A percentile compares a stretch with the other conserved stretches of the same genome.
These are phyloP conservation scores for Morpho helenor DNA, from an alignment of 2,888 invertebrate species.

Conservation along the genomic window DNA sequence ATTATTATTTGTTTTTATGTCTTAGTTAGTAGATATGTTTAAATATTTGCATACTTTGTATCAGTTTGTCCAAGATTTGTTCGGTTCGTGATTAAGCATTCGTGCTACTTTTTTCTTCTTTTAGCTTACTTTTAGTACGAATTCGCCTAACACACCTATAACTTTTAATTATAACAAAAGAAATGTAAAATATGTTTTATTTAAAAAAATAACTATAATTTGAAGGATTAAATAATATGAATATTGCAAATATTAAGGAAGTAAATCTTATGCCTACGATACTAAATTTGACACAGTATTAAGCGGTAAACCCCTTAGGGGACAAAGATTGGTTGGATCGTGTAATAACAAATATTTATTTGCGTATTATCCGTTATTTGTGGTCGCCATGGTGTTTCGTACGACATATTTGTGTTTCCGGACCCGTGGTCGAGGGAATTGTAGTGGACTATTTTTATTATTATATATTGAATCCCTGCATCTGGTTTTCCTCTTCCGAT, in stretches of 20 bases:
- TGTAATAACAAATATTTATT: slow-evolving; percentile 14
- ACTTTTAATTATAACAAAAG: neutral
- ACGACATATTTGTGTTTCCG: slow-evolving; percentile 13
- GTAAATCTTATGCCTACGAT: no score
- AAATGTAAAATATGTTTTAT: neutral
- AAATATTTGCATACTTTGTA: no score
- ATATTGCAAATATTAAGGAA: no score
- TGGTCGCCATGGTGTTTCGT: slow-evolving; percentile 12
- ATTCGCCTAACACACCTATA: no score
- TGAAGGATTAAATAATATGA: no score
- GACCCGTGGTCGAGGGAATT: slow-evolving; percentile 3
- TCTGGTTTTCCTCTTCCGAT: no score
- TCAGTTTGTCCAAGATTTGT: no score
- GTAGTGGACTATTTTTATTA: slow-evolving; percentile 4
- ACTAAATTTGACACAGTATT: neutral
- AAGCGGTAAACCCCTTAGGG: slow-evolving; percentile 4
- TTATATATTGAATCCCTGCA: neutral
- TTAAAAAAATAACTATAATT: neutral
- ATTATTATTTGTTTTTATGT: no score
- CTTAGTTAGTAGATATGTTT: no score
- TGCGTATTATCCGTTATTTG: slow-evolving; percentile 12
- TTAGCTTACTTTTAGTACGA: no score
- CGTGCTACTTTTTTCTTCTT: no score
- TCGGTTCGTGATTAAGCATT: no score
- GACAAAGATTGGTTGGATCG: slow-evolving; percentile 8